Evolutionary conservation across 1,140 invertebrate species (phyloP).

Genomic region (Venustaconcha ellipsiformis): DNA sequence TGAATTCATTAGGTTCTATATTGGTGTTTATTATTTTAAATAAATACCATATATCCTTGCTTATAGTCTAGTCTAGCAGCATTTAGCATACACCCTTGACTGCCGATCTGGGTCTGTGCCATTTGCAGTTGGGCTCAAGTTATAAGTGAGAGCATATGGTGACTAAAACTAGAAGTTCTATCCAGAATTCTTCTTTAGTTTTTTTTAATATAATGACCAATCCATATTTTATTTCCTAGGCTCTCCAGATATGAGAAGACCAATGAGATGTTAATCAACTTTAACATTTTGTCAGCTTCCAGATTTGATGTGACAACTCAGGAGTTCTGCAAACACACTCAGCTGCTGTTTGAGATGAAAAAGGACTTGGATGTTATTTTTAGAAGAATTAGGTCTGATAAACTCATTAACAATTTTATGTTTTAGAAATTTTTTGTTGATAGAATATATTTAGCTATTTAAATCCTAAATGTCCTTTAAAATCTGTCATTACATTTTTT

Average conservation of each 20-base stretch:
- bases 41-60: too few species aligned
- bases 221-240: slow-evolving; percentile 73
- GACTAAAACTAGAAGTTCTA: too few species aligned
- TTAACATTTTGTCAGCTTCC: slow-evolving; percentile 86
- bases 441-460: background rate
- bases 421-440: background rate
- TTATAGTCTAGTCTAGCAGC: too few species aligned
- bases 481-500: background rate
- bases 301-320: slow-evolving; percentile 82
- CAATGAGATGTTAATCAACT: slow-evolving; percentile 97
- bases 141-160: too few species aligned
- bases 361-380: slow-evolving; percentile 76
- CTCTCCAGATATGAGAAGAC: slow-evolving; percentile 95
- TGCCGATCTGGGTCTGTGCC: too few species aligned
- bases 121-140: too few species aligned
- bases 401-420: background rate
- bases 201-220: too few species aligned
- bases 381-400: slow-evolving; percentile 71
- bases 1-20: too few species aligned
- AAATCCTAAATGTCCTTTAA: background rate
- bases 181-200: too few species aligned
- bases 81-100: too few species aligned
- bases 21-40: too few species aligned
- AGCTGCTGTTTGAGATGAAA: slow-evolving; percentile 77
- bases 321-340: slow-evolving; percentile 92